These are phyloP conservation scores for Leucophenga maculata DNA, from an alignment of 2,888 invertebrate species.

Conservation along the genomic window DNA sequence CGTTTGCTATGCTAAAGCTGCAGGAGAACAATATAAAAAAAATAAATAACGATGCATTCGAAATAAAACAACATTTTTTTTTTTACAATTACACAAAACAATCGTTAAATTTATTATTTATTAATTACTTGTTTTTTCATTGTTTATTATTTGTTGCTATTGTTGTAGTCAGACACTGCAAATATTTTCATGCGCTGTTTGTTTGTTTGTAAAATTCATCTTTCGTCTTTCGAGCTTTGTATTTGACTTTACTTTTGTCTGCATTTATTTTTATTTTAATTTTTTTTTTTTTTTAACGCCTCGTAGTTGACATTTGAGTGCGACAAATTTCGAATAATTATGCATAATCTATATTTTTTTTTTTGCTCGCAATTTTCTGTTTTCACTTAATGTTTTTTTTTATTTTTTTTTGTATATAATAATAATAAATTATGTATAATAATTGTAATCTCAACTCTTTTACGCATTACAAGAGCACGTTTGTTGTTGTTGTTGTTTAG, in stretches of 20 bases:
- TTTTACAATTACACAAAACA: constrained; percentile 73
- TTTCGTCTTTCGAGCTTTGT: constrained; percentile 1
- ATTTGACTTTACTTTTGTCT: background rate
- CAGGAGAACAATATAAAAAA: no score
- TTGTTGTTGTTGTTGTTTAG: constrained; percentile 31
- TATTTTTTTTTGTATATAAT: constrained; percentile 7
- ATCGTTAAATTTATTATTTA: constrained; percentile 72
- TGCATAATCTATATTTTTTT: constrained; percentile 37
- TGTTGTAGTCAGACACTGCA: constrained; percentile 34
- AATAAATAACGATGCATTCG: no score
- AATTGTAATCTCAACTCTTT: constrained; percentile 22
- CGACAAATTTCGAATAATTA: constrained; percentile 47
- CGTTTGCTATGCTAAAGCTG: no score
- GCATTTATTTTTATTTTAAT: constrained; percentile 1
- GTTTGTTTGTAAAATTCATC: constrained; percentile 19
- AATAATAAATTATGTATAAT: constrained; percentile 44
- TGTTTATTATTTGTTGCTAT: constrained; percentile 41
- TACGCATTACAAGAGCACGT: constrained; percentile 5
- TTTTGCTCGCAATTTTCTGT: constrained; percentile 7
- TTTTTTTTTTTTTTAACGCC: constrained; percentile 1
- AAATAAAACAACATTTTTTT: constrained; percentile 46
- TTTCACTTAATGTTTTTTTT: constrained; percentile 2
- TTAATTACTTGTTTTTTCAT: constrained; percentile 63
- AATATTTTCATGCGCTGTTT: constrained; percentile 27
- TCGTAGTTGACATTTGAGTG: constrained; percentile 25